These are phyloP conservation scores for Theocolax elegans DNA, from an alignment of 1,140 invertebrate species.

Conservation along the genomic window DNA sequence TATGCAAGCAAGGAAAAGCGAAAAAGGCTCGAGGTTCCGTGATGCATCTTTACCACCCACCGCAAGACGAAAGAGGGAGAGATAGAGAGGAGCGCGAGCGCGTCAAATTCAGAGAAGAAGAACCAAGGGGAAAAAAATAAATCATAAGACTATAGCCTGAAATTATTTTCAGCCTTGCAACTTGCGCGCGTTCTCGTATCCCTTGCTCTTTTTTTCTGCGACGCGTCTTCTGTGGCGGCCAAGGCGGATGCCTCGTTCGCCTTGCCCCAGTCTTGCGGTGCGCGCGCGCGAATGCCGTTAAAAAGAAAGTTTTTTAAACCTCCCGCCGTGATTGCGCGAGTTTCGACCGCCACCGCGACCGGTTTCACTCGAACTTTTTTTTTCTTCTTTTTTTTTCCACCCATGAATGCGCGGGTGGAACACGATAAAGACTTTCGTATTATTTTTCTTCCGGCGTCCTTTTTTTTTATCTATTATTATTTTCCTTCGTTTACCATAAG, in stretches of 20 bases:
- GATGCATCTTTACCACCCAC: slow-evolving; percentile 8
- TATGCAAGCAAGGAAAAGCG: not conserved
- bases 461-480: too few relatives aligned
- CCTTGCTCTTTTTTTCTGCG: slow-evolving; percentile 38
- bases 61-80: too few relatives aligned
- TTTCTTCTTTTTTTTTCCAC: not conserved
- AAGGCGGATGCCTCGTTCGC: slow-evolving; percentile 48
- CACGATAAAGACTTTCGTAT: not conserved
- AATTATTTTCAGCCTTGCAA: slow-evolving; percentile 39
- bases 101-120: not conserved
- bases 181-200: not conserved
- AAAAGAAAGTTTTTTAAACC: slow-evolving; percentile 41
- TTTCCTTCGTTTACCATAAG: too few relatives aligned
- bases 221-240: slow-evolving; percentile 44
- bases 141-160: slow-evolving; percentile 4
- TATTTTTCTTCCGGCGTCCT: not conserved
- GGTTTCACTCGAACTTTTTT: not conserved
- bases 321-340: not conserved
- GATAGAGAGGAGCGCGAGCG: not conserved
- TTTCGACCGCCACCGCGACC: not conserved
- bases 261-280: slow-evolving; percentile 49
- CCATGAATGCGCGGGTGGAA: too few relatives aligned
- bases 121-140: slow-evolving; percentile 8
- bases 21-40: not conserved
- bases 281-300: slow-evolving; percentile 15